Evolutionary conservation across 2,113 vertebrate genomes (phyloP).

Genomic region (Megaceryle torquata): DNA sequence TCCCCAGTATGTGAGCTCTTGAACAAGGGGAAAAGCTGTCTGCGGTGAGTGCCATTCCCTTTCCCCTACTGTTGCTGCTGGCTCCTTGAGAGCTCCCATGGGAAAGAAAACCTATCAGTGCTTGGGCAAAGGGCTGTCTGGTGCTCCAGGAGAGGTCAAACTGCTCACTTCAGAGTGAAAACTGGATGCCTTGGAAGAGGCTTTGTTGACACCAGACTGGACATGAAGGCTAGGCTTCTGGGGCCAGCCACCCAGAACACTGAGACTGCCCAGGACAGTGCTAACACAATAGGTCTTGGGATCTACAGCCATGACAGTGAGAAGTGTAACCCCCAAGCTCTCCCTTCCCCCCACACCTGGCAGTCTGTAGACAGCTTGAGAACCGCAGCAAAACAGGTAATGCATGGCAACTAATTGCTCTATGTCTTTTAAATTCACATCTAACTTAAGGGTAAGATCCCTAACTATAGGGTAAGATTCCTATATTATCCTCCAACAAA

Average conservation of each 20-base stretch:
- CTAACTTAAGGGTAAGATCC: neutral
- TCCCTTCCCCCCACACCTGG: neutral
- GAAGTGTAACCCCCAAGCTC: neutral
- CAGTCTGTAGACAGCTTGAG: neutral
- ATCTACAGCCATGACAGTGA: neutral
- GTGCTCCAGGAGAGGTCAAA: neutral
- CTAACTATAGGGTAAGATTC: too few relatives aligned
- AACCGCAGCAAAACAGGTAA: neutral
- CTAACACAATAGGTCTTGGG: neutral
- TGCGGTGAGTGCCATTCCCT: neutral
- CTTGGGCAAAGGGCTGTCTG: neutral
- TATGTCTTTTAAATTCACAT: neutral
- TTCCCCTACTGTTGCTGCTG: neutral
- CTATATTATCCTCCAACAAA: neutral
- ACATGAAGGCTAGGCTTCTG: too few relatives aligned
- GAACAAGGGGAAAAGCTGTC: accelerated
- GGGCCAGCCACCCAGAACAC: neutral
- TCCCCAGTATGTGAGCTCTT: neutral
- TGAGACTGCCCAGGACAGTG: neutral
- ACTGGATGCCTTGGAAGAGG: neutral
- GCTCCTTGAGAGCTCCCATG: neutral
- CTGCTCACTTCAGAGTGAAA: neutral
- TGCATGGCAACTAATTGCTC: neutral
- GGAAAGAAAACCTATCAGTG: accelerated
- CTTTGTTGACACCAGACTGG: neutral